phyloP scores from a whole-genome alignment of 2,797 vertebrate species.

The Coendou prehensilis region DNA sequence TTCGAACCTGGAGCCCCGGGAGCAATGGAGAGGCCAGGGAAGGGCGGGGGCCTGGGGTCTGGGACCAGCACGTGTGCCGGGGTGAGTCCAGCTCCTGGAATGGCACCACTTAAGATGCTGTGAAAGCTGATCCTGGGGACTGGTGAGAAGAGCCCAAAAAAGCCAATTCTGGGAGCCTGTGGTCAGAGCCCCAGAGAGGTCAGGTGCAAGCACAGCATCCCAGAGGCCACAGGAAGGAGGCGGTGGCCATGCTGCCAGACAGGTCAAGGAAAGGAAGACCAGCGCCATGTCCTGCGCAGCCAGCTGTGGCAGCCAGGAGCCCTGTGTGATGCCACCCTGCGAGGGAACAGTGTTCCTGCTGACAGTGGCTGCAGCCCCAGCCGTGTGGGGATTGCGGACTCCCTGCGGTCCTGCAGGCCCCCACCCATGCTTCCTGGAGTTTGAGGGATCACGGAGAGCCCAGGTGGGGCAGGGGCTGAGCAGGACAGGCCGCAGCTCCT shows the following conservation, averaged over 20 bases:
- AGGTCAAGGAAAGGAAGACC: not conserved
- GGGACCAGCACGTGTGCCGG: not conserved
- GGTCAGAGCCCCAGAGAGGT: not conserved
- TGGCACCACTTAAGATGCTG: not conserved
- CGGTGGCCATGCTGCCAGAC: not conserved
- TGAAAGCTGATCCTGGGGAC: not conserved
- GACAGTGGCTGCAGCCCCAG: not conserved
- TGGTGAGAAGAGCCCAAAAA: not conserved
- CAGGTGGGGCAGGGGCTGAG: not conserved
- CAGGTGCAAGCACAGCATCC: not conserved
- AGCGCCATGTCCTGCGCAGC: not conserved
- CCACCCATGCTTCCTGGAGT: not conserved
- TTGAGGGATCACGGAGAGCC: not conserved
- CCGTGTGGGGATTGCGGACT: rapidly evolving
- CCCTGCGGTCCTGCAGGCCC: not conserved
- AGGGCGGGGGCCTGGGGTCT: not conserved
- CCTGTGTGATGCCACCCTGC: rapidly evolving
- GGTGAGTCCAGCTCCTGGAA: not conserved
- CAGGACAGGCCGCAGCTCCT: not conserved
- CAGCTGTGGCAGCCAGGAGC: not conserved
- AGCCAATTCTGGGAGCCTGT: not conserved
- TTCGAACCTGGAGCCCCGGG: not conserved
- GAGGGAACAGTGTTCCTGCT: not conserved
- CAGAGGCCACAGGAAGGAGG: not conserved
- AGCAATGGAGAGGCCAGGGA: not conserved